These are phyloP conservation scores for Halictus ligatus DNA, from an alignment of 2,888 invertebrate genomes.

Conservation along the genomic window DNA sequence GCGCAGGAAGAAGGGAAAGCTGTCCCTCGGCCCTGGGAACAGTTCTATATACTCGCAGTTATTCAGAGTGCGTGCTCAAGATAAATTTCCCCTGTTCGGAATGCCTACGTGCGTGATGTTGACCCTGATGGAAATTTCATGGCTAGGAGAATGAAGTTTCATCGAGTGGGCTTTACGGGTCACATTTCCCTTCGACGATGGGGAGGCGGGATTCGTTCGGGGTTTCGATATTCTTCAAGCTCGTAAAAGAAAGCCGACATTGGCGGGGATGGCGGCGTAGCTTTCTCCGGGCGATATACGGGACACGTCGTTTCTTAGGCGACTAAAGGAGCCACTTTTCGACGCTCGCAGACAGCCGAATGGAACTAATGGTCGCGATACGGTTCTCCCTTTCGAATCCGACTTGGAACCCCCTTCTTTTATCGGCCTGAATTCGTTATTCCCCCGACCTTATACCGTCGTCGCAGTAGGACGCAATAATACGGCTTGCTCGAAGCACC, in stretches of 20 bases:
- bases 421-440: slow-evolving; percentile 25
- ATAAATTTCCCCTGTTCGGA: slow-evolving; percentile 14
- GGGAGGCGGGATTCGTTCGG: slow-evolving; percentile 26
- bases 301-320: slow-evolving; percentile 45
- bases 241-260: slow-evolving; percentile 48
- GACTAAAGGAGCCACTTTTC: slow-evolving; percentile 41
- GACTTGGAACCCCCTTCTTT: slow-evolving; percentile 1
- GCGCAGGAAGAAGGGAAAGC: neutral
- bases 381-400: slow-evolving; percentile 17
- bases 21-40: neutral
- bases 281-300: slow-evolving; percentile 42
- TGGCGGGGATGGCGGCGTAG: slow-evolving; percentile 14
- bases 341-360: slow-evolving; percentile 24
- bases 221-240: slow-evolving; percentile 34
- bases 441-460: slow-evolving; percentile 29
- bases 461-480: neutral
- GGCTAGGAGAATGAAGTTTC: slow-evolving; percentile 42
- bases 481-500: neutral
- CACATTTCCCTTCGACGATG: slow-evolving; percentile 25
- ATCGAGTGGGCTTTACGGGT: slow-evolving; percentile 38
- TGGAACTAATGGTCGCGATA: slow-evolving; percentile 48
- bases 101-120: slow-evolving; percentile 27
- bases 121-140: slow-evolving; percentile 58
- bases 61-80: slow-evolving; percentile 14
- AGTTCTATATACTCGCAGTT: neutral